Evolutionary conservation across 2,797 vertebrate genomes (phyloP), one percentile per base, ranked within the genome.

Genomic region (Onychomys leucogaster): DNA sequence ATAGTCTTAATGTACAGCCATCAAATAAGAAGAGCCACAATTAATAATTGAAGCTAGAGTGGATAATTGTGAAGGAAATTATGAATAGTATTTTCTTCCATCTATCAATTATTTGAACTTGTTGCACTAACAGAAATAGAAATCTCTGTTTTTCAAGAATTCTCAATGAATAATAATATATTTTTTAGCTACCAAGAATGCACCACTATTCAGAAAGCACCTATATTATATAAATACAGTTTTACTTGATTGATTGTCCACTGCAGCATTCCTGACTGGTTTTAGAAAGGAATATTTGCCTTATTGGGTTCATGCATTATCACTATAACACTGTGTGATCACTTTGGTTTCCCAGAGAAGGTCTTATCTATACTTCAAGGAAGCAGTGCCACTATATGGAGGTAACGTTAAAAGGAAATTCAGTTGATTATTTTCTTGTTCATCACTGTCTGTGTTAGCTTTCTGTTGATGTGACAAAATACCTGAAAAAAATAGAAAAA

Each of bases 251-350:
- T 34, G 19, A 1, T 77, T 88, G 59, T 75, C 77, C 3, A 46
- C 25, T 78, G 17, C 12, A 34, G 29, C 46, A 7, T 84, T 13
- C 27, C 32, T 92, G 57, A 14, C 27, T 92, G 14, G 3, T 69
- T 87, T 67, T 34, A 82, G 41, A 98, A 95, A 77, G 81, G 6
- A 94, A 59, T 1, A 34, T 57, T 9, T 59, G 21, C 4, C 83
- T 37, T 80, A 2, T 76, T 16, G 57, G 10, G 32, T 43, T 63
- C 23, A 59, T 49, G 19, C 14, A 23, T 92, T 14, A 16, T 81
- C 43, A 67, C 9, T 16, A 46, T 14, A n/a, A 9, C n/a, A 91
- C 34, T 55, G 5, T 80, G 3, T 16, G 63, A 43, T 82, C 7
- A 67, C 43, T 41, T 4, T 71, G 55, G 7, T 21, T 92, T 59